Percentiles rank a stretch among this genome's conserved stretches.
Conservation (phyloP, 2,888 invertebrate genomes). For the Thecophora atra region DNA sequence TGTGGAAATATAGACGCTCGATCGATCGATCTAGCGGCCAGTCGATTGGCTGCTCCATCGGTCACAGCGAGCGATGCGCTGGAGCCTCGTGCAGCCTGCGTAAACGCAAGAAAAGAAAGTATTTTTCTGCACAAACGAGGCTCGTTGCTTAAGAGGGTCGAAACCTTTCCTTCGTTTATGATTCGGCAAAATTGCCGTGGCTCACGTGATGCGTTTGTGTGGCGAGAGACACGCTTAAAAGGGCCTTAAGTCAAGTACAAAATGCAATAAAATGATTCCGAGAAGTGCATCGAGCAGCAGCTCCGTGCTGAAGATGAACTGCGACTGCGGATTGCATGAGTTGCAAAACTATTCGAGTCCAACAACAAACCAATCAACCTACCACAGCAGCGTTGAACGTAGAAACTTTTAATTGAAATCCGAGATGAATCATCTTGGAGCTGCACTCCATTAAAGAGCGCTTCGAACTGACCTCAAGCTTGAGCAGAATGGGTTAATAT, state of each 20-base stretch:
- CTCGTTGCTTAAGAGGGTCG: conserved; percentile 8
- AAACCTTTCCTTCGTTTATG: neutral
- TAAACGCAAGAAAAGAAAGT: conserved; percentile 31
- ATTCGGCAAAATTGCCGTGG: conserved; percentile 7
- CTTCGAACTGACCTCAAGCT: no score
- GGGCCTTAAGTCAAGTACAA: neutral
- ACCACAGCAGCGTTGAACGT: neutral
- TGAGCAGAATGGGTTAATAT: no score
- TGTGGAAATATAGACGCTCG: conserved; percentile 11
- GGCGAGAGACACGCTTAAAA: neutral
- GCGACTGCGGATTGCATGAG: neutral
- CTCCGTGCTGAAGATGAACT: neutral
- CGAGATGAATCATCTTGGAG: neutral
- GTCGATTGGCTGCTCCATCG: neutral
- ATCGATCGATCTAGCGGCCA: conserved; percentile 7
- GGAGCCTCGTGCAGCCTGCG: conserved; percentile 5
- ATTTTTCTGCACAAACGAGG: neutral
- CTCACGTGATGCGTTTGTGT: conserved; percentile 26
- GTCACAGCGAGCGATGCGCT: neutral
- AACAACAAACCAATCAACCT: neutral
- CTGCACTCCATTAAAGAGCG: neutral
- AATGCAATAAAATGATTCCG: neutral
- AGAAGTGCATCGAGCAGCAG: neutral
- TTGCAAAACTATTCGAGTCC: neutral
- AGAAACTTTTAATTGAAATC: neutral